These are phyloP conservation scores for Acrobasis repandana DNA, from an alignment of 2,888 invertebrate genomes.

Conservation along the genomic window DNA sequence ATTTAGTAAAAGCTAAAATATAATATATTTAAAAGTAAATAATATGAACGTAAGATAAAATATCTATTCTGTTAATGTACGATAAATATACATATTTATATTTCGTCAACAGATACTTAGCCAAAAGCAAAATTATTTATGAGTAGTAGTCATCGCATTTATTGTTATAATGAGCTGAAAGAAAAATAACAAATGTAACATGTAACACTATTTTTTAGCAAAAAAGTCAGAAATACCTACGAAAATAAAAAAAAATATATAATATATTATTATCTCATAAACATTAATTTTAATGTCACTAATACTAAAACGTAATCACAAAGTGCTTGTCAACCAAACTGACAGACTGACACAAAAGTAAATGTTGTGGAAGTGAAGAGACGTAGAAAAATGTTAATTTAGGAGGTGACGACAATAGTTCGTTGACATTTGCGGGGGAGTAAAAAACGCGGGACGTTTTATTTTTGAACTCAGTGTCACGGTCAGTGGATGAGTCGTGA, in stretches of 20 bases:
- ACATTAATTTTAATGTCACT: constrained; percentile 4
- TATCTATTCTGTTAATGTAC: no score
- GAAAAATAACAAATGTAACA: background rate
- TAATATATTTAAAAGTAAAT: no score
- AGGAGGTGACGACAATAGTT: constrained; percentile 12
- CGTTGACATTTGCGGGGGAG: constrained; percentile 9
- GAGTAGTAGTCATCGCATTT: background rate
- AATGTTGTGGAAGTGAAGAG: background rate
- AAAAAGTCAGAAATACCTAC: background rate
- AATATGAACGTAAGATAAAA: no score
- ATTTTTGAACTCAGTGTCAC: constrained; percentile 22
- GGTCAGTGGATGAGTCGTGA: background rate
- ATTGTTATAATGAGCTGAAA: background rate
- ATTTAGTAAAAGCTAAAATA: no score
- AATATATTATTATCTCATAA: background rate
- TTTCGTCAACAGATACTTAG: no score
- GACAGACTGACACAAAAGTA: constrained; percentile 17
- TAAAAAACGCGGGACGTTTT: constrained; percentile 20
- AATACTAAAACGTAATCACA: constrained; percentile 13
- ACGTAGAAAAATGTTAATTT: background rate
- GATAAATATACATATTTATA: no score
- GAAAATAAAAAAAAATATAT: background rate
- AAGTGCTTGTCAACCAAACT: constrained; percentile 16
- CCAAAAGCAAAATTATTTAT: no score
- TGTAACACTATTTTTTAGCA: background rate